Evolutionary conservation across 2,888 invertebrate species (phyloP).

Genomic region (Heliconius aoede): DNA sequence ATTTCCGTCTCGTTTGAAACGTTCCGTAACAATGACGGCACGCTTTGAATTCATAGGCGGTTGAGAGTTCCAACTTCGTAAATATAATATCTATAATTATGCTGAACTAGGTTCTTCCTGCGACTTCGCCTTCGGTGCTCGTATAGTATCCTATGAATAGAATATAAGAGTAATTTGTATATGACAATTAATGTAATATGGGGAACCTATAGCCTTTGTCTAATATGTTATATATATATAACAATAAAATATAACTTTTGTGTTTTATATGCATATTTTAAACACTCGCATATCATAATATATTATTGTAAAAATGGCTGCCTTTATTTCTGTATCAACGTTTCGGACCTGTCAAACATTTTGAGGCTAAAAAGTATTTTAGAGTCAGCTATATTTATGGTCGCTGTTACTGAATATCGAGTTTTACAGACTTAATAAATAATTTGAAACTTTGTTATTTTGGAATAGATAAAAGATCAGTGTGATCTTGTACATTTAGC

Average conservation of each 20-base stretch:
- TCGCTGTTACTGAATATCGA: too few species aligned
- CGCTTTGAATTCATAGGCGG: slow-evolving; percentile 31
- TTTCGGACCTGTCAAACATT: slow-evolving; percentile 7
- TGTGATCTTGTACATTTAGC: too few species aligned
- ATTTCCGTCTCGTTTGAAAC: slow-evolving; percentile 29
- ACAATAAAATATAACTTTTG: not conserved
- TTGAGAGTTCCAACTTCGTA: slow-evolving; percentile 11
- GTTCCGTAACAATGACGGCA: slow-evolving; percentile 21
- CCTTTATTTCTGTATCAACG: not conserved
- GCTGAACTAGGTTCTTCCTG: not conserved
- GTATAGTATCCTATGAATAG: not conserved
- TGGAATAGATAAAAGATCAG: too few species aligned
- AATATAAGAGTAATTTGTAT: not conserved
- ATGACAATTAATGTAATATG: not conserved
- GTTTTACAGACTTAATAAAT: not conserved
- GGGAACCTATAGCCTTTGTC: too few species aligned
- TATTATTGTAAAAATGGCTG: not conserved
- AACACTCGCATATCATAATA: not conserved
- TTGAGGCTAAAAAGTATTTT: slow-evolving; percentile 1
- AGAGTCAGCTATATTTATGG: not conserved
- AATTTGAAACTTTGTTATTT: too few species aligned
- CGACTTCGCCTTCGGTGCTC: not conserved
- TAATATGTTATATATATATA: not conserved
- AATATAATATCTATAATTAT: not conserved
- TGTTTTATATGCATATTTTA: not conserved